These are phyloP conservation scores for Diachasmimorpha longicaudata DNA, from an alignment of 1,140 invertebrate genomes.

Conservation along the genomic window DNA sequence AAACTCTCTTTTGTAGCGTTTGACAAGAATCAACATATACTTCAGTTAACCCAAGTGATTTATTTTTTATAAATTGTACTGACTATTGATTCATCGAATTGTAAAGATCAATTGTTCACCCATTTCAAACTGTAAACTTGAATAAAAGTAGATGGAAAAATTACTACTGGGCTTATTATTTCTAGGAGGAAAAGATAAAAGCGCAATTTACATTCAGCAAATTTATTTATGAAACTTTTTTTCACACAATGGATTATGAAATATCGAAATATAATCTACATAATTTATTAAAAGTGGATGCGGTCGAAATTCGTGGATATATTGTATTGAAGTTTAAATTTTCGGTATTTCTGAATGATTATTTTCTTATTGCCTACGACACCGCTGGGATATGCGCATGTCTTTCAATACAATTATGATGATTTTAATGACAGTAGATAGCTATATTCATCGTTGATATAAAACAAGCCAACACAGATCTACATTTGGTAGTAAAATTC, in stretches of 20 bases:
- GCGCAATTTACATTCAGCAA: background rate
- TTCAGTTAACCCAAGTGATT: no score
- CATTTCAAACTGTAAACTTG: no score
- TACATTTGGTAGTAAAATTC: background rate
- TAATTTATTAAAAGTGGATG: background rate
- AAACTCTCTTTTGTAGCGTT: no score
- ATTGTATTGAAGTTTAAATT: no score
- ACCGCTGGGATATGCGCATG: background rate
- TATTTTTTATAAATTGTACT: no score
- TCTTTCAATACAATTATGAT: background rate
- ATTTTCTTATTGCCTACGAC: background rate
- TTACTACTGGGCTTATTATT: no score
- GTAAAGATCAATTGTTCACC: no score
- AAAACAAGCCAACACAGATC: background rate
- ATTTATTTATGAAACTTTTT: background rate
- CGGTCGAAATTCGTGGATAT: background rate
- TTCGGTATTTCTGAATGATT: background rate
- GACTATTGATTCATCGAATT: no score
- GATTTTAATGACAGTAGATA: background rate
- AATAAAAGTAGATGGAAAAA: no score
- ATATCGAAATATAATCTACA: background rate
- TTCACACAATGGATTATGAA: background rate
- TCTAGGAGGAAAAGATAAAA: no score
- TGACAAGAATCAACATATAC: no score
- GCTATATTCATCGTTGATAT: background rate